These are phyloP conservation scores for Corythornis leucogaster DNA, from an alignment of 2,797 vertebrate species.

Conservation along the genomic window DNA sequence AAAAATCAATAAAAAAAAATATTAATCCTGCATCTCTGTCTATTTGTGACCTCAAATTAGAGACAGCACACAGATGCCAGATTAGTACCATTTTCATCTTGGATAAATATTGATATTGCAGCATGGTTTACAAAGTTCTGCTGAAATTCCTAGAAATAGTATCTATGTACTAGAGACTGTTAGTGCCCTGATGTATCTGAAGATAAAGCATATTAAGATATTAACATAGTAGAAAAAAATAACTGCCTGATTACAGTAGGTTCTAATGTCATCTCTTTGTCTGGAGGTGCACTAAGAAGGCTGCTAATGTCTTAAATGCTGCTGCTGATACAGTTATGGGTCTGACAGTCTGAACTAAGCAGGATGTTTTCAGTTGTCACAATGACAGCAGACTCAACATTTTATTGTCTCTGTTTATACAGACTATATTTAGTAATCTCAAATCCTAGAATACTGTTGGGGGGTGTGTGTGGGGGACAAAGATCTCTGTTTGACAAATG, in stretches of 20 bases:
- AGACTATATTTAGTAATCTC: constrained; percentile 4
- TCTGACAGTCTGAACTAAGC: background rate
- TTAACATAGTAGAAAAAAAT: background rate
- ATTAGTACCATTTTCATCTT: constrained; percentile 14
- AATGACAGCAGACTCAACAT: constrained; percentile 26
- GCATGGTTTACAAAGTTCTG: background rate
- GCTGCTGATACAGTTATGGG: background rate
- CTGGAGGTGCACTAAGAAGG: background rate
- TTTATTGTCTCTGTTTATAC: background rate
- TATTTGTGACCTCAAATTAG: constrained; percentile 21
- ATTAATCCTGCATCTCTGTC: background rate
- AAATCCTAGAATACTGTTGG: background rate
- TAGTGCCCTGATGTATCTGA: background rate
- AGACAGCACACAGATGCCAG: background rate
- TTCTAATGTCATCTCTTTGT: background rate
- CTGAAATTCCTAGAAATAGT: constrained; percentile 1
- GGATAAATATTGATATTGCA: constrained; percentile 35
- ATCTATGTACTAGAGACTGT: background rate
- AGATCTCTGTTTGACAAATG: background rate
- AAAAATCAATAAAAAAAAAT: constrained; percentile 37
- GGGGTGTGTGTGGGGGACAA: background rate
- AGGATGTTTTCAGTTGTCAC: constrained; percentile 37
- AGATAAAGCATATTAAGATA: background rate
- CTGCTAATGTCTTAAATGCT: background rate
- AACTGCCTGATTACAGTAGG: background rate